Conservation (phyloP, 2,888 invertebrate species). For the Apotomis betuletana region DNA sequence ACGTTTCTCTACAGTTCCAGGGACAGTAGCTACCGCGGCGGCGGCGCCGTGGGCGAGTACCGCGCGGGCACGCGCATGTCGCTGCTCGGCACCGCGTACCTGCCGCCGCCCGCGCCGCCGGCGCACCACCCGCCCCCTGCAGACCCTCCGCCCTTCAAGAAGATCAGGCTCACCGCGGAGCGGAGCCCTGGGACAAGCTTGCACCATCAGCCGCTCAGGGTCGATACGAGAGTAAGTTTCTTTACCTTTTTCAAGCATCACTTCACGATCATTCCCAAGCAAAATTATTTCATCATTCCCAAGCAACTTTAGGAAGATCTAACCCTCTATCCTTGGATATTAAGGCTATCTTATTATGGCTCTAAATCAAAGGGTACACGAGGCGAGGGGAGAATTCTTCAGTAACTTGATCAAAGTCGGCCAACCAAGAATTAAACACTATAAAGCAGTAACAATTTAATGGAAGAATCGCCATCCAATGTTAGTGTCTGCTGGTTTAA, state of each 20-base stretch:
- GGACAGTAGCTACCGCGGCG: conserved; percentile 75
- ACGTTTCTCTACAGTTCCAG: conserved; percentile 55
- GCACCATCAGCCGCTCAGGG: conserved; percentile 84
- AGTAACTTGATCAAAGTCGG: no score
- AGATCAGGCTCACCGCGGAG: conserved; percentile 85
- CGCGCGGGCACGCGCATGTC: conserved; percentile 82
- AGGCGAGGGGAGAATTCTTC: no score
- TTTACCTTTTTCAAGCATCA: not conserved
- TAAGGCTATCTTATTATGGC: no score
- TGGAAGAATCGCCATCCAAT: no score
- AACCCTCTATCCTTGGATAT: no score
- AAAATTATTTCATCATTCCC: no score
- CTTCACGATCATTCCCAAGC: no score
- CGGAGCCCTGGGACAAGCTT: conserved; percentile 66
- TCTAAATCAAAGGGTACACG: no score
- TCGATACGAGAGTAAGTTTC: conserved; percentile 85
- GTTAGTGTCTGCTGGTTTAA: no score
- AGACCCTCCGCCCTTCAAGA: conserved; percentile 86
- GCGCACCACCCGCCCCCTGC: conserved; percentile 76
- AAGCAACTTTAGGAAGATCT: no score
- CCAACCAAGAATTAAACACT: no score
- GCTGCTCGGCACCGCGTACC: conserved; percentile 85
- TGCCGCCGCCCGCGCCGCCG: conserved; percentile 77
- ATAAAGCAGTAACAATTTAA: no score
- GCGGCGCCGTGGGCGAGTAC: conserved; percentile 73